phyloP scores from a whole-genome alignment of 2,113 vertebrate species.

The Odocoileus virginianus region DNA sequence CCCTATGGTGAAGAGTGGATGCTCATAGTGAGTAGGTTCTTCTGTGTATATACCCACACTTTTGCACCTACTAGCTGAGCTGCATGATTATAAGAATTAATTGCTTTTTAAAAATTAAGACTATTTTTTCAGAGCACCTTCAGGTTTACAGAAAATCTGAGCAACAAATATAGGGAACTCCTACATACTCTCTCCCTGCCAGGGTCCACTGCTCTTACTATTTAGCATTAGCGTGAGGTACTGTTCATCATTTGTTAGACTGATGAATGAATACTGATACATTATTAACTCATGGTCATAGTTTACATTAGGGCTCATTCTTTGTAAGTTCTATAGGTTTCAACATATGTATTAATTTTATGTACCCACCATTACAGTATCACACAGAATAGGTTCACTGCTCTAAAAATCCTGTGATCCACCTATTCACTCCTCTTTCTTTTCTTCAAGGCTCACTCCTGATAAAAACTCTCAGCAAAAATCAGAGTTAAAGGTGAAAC shows the following conservation, averaged over 20 bases:
- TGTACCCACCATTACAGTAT: background rate
- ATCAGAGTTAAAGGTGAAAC: background rate
- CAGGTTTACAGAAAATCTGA: background rate
- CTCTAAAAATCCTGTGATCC: background rate
- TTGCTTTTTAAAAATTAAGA: background rate
- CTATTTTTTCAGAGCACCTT: background rate
- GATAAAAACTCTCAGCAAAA: background rate
- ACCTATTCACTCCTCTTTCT: background rate
- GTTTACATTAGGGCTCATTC: background rate
- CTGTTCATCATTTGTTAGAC: background rate
- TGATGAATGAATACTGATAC: background rate
- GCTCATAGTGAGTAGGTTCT: background rate
- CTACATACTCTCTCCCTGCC: background rate
- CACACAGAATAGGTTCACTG: background rate
- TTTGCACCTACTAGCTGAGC: background rate
- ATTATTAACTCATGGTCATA: background rate
- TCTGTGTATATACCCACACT: background rate
- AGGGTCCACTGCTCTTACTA: background rate
- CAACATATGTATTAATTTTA: background rate
- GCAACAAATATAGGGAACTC: background rate
- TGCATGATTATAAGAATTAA: background rate
- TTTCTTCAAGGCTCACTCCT: background rate
- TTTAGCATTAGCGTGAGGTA: background rate
- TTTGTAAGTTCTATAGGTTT: background rate
- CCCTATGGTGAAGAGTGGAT: background rate